Percentiles rank a stretch among this genome's conserved stretches.
These are phyloP conservation scores for Mormoops blainvillei DNA, from an alignment of 2,113 vertebrate species.

Conservation along the genomic window DNA sequence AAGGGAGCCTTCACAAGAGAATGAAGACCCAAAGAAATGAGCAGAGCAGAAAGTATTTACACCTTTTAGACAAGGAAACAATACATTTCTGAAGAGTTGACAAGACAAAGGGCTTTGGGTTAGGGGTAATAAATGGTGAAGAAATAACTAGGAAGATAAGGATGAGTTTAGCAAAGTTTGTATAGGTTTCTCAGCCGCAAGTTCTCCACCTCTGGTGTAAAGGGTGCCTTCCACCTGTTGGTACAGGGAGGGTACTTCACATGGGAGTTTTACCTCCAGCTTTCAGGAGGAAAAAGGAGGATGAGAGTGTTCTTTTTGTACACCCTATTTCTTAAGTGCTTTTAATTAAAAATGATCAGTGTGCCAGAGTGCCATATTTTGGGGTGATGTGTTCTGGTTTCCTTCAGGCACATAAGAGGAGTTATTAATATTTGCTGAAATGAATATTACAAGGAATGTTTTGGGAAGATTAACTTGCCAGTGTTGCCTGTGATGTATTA, in stretches of 20 bases:
- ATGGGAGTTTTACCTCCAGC: not conserved
- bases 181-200: not conserved
- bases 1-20: not conserved
- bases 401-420: not conserved
- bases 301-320: not conserved
- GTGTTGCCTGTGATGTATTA: not conserved
- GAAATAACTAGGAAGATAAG: not conserved
- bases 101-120: not conserved
- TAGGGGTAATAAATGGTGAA: not conserved
- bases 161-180: not conserved
- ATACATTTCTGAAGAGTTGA: not conserved
- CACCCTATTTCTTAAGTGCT: not conserved
- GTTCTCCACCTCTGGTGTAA: not conserved
- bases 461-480: slow-evolving; percentile 2
- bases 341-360: not conserved
- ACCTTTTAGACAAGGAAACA: not conserved
- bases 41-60: not conserved
- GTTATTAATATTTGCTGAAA: slow-evolving; percentile 6
- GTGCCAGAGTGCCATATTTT: not conserved
- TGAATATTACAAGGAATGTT: not conserved
- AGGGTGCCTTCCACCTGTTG: not conserved
- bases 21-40: not conserved
- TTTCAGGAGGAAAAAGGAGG: not conserved
- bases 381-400: not conserved
- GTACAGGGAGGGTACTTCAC: not conserved